Evolutionary conservation across 2,888 invertebrate genomes (phyloP), one percentile per base, ranked within the genome.

Genomic region (Chymomyza fuscimana): DNA sequence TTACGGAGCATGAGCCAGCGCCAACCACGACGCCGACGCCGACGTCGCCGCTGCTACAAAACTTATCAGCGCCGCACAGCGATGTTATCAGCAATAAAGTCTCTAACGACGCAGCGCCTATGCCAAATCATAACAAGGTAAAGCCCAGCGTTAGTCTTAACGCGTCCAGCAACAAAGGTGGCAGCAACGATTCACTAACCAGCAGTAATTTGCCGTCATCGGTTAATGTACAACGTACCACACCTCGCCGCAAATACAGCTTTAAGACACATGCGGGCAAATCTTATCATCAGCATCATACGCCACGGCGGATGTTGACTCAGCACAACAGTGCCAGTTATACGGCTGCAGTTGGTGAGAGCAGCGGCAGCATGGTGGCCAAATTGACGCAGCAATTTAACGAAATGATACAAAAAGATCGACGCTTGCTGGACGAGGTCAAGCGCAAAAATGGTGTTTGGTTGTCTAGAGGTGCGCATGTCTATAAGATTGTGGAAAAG

Each of bases 381-480:
- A 94, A 94, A 88, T 90, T 95, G 70, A 94, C 95, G 1, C 94
- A 94, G 76, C 95, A 95, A 86, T 95, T 95, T 84, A 95, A 95
- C 87, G 94, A 94, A 88, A 92, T 95, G 83, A 93, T 94, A 74
- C 91, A 92, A 67, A 90, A 91, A 73, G 92, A 92, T 73, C 86
- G 87, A 12, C 86, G 88, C 5, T 86, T 93, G 7, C 88, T 93
- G 54, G 93, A 93, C 76, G 93, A 94, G 85, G 92, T 93, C 5
- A 94, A 94, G 89, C 92, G 94, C 65, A 94, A 93, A 82, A 93
- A 87, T 90, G 93, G 92, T 89, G 93, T 93, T 56, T 79, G 93
- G 71, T 79, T 89, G 88, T 87, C 89, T 78, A 92, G 90, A 79
- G 92, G 90, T 64, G 82, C 91, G 15, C 90, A 90, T 72, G 90